phyloP scores from a whole-genome alignment of 2,113 vertebrate genomes.

The Eulemur rufifrons region DNA sequence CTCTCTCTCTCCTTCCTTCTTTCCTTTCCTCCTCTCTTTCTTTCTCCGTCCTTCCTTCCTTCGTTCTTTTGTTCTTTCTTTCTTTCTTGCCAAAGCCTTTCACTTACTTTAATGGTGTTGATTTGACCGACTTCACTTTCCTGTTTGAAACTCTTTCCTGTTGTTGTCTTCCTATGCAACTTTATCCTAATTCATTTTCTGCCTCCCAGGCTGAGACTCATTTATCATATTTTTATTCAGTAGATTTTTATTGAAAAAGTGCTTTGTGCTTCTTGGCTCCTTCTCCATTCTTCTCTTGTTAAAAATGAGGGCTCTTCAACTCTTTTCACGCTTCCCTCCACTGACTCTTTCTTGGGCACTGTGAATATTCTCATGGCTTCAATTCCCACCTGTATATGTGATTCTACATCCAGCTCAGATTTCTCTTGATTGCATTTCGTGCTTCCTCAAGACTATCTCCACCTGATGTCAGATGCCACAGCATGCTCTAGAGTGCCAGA shows the following conservation, averaged over 20 bases:
- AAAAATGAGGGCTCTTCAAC: background rate
- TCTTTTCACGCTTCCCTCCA: background rate
- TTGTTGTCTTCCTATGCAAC: no score
- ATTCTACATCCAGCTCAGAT: background rate
- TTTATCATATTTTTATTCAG: background rate
- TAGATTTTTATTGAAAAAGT: conserved; percentile 27
- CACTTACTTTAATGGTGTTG: no score
- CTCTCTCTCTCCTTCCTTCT: no score
- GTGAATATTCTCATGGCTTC: background rate
- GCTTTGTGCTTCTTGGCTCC: background rate
- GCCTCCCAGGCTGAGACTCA: no score
- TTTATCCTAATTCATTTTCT: no score
- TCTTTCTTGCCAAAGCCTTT: background rate
- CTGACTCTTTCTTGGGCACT: background rate
- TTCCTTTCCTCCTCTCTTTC: no score
- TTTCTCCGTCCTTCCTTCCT: no score
- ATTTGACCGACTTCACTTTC: no score
- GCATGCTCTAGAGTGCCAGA: background rate
- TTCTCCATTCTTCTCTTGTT: background rate
- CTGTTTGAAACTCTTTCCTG: no score
- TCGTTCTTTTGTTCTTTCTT: no score
- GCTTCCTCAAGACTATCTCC: background rate
- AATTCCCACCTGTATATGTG: background rate
- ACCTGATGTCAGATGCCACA: background rate
- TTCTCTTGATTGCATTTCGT: background rate